phyloP scores from a whole-genome alignment of 2,797 vertebrate genomes.

The Lutjanus argentimaculatus region DNA sequence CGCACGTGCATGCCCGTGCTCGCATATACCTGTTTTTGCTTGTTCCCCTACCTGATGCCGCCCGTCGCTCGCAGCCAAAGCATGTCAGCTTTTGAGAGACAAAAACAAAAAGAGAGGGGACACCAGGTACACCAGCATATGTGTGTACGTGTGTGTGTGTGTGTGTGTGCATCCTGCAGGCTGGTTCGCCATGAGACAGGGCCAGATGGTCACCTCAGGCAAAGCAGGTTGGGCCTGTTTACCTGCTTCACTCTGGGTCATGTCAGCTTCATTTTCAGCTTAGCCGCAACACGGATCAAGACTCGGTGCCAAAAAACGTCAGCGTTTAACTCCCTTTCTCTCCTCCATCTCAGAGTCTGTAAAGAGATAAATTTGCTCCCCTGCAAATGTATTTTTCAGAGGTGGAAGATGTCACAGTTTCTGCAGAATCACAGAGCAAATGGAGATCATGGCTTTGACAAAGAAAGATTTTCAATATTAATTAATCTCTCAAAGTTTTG shows the following conservation, averaged over 20 bases:
- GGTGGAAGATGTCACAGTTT: background rate
- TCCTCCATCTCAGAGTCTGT: constrained; percentile 14
- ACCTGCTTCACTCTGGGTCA: constrained; percentile 86
- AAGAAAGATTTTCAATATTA: background rate
- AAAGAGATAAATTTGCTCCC: constrained; percentile 12
- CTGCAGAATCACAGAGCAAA: background rate
- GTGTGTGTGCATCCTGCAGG: constrained; percentile 73
- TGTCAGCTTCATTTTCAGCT: constrained; percentile 85
- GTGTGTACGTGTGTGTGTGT: constrained; percentile 56
- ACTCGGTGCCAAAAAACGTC: constrained; percentile 73
- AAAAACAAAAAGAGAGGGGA: constrained; percentile 82
- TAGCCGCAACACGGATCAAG: constrained; percentile 81
- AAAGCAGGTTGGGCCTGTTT: constrained; percentile 87
- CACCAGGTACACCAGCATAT: constrained; percentile 73
- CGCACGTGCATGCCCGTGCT: constrained; percentile 13
- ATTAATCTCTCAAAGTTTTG: background rate
- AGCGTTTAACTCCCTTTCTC: constrained; percentile 47
- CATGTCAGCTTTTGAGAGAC: constrained; percentile 84
- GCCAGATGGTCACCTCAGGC: constrained; percentile 89
- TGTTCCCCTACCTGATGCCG: constrained; percentile 81
- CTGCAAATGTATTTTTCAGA: constrained; percentile 13
- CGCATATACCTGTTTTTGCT: constrained; percentile 73
- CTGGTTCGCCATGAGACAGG: constrained; percentile 80
- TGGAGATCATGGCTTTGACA: rapidly evolving
- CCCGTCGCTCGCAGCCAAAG: constrained; percentile 84